A percentile compares a stretch with the other conserved stretches of the same genome.
These are phyloP conservation scores for Polymixis lichenea DNA, from an alignment of 2,888 invertebrate genomes.

Conservation along the genomic window DNA sequence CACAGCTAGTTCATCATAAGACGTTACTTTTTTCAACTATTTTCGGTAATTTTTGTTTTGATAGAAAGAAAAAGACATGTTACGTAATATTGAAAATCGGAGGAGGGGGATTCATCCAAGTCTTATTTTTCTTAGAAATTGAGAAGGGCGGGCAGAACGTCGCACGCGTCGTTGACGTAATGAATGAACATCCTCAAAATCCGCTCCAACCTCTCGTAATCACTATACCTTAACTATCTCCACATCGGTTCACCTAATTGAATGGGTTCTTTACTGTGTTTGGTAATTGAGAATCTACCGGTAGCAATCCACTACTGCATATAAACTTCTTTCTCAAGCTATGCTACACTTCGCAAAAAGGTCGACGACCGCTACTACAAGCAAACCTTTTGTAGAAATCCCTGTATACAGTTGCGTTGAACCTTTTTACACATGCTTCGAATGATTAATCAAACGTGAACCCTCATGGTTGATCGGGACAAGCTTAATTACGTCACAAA, in stretches of 20 bases:
- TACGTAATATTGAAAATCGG: background rate
- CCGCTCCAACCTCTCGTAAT: background rate
- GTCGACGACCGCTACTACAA: constrained; percentile 4
- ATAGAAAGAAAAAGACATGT: background rate
- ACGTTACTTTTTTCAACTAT: background rate
- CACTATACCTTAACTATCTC: background rate
- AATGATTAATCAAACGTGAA: constrained; percentile 37
- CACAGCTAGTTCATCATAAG: too few species aligned
- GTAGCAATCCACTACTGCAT: background rate
- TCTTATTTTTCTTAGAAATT: background rate
- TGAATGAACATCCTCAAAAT: background rate
- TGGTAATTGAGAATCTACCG: background rate
- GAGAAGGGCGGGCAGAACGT: too few species aligned
- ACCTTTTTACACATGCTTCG: constrained; percentile 31
- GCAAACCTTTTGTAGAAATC: constrained; percentile 15
- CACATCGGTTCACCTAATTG: background rate
- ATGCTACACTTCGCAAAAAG: constrained; percentile 5
- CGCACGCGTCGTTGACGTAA: too few species aligned
- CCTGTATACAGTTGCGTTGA: background rate
- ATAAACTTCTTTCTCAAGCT: background rate
- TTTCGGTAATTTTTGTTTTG: background rate
- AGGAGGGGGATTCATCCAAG: background rate
- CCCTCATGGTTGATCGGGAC: constrained; percentile 27
- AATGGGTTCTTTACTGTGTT: background rate
- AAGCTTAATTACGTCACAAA: constrained; percentile 46